Conservation (phyloP, 2,888 invertebrate species). For the Aplocera efformata region DNA sequence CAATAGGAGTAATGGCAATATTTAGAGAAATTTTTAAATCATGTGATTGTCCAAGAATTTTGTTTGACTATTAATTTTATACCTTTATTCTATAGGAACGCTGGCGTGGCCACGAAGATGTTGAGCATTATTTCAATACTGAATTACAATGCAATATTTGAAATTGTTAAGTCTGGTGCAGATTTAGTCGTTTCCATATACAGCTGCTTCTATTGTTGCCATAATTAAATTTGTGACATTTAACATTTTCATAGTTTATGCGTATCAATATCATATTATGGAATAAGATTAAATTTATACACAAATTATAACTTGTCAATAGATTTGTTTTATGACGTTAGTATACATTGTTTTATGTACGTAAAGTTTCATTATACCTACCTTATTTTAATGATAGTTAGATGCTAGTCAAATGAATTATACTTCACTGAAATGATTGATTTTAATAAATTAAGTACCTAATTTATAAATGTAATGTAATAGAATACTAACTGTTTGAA, state of each 20-base stretch:
- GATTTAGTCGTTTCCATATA: slow-evolving; percentile 51
- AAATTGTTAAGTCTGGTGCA: slow-evolving; percentile 68
- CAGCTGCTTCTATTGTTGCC: slow-evolving; percentile 43
- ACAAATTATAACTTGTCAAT: slow-evolving; percentile 8
- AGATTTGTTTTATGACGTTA: slow-evolving; percentile 6
- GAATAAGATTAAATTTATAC: slow-evolving; percentile 9
- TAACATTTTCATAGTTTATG: slow-evolving; percentile 13
- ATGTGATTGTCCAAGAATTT: slow-evolving; percentile 52
- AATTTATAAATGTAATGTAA: slow-evolving; percentile 51
- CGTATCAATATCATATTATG: slow-evolving; percentile 4
- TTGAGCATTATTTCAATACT: slow-evolving; percentile 52
- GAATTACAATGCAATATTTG: slow-evolving; percentile 66
- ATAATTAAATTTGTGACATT: slow-evolving; percentile 37
- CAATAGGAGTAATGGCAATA: slow-evolving; percentile 71
- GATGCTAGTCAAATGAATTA: slow-evolving; percentile 76
- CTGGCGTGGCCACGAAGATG: slow-evolving; percentile 57
- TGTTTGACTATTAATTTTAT: slow-evolving; percentile 48
- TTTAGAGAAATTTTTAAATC: slow-evolving; percentile 60
- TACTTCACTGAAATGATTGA: slow-evolving; percentile 59
- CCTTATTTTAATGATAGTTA: slow-evolving; percentile 49
- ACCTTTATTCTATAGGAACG: slow-evolving; percentile 57
- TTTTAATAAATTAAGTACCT: slow-evolving; percentile 52
- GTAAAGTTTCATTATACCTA: slow-evolving; percentile 29
- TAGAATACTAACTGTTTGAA: slow-evolving; percentile 58
- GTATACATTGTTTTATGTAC: slow-evolving; percentile 9